Evolutionary conservation across 2,888 invertebrate genomes (phyloP).

Genomic region (Polydrusus cervinus): DNA sequence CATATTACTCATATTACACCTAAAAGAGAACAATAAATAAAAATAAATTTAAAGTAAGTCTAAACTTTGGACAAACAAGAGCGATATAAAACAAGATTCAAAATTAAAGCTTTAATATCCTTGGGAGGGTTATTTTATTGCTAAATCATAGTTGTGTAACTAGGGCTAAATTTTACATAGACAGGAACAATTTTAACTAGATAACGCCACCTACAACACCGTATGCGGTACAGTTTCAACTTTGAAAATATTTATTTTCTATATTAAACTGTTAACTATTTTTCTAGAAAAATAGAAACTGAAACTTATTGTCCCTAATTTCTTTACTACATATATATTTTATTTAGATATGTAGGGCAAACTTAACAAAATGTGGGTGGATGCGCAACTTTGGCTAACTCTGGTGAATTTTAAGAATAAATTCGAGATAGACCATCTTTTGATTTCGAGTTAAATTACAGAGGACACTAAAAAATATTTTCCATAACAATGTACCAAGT

Average conservation of each 20-base stretch:
- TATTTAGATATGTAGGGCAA: slow-evolving; percentile 22
- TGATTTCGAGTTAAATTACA: too few species aligned
- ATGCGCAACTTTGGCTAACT: background rate
- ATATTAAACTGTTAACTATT: slow-evolving; percentile 21
- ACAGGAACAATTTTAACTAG: slow-evolving; percentile 45
- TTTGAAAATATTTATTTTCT: slow-evolving; percentile 35
- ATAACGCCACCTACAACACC: slow-evolving; percentile 36
- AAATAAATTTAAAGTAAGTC: slow-evolving; percentile 10
- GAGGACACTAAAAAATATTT: too few species aligned
- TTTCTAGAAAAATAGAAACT: slow-evolving; percentile 33
- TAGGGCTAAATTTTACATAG: slow-evolving; percentile 35
- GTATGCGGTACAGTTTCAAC: slow-evolving; percentile 18
- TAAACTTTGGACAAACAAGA: slow-evolving; percentile 6
- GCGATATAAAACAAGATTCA: slow-evolving; percentile 16
- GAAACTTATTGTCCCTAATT: slow-evolving; percentile 32
- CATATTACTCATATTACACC: slow-evolving; percentile 29
- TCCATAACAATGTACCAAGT: too few species aligned
- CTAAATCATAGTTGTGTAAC: slow-evolving; percentile 26
- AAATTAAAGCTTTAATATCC: slow-evolving; percentile 34
- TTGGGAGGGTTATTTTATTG: slow-evolving; percentile 32
- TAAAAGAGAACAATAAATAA: slow-evolving; percentile 31
- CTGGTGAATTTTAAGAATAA: too few species aligned
- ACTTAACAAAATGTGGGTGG: background rate
- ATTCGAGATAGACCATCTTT: too few species aligned
- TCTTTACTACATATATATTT: slow-evolving; percentile 7